Conservation (phyloP, 2,888 invertebrate genomes). For the Mesorhabditis spiculigera region DNA sequence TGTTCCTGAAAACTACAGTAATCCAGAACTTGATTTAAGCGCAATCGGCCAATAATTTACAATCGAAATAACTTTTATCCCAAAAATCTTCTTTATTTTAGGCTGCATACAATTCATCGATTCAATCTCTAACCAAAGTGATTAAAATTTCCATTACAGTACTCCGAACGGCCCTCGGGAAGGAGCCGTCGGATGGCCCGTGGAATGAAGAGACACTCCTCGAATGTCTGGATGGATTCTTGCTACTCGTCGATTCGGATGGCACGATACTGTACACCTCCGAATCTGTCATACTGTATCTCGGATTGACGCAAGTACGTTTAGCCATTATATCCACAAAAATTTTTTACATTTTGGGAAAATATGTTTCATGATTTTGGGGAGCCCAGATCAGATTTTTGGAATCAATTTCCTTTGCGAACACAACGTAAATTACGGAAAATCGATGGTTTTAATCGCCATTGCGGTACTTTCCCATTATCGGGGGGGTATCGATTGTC, state of each 20-base stretch:
- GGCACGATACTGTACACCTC: conserved; percentile 89
- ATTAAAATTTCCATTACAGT: conserved; percentile 18
- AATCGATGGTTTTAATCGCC: background rate
- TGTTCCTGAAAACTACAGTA: too few species aligned
- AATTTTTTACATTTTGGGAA: too few species aligned
- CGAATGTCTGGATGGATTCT: conserved; percentile 76
- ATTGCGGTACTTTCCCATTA: too few species aligned
- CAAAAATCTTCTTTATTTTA: background rate
- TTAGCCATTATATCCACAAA: too few species aligned
- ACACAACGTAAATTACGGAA: background rate
- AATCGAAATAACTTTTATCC: background rate
- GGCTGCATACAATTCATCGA: too few species aligned
- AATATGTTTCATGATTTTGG: conserved; percentile 5
- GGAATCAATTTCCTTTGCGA: background rate
- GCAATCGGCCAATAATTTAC: too few species aligned
- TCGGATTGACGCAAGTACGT: conserved; percentile 84
- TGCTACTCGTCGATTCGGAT: conserved; percentile 79
- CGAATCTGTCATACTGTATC: conserved; percentile 82
- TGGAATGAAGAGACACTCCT: conserved; percentile 46
- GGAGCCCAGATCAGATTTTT: background rate
- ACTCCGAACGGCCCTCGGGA: conserved; percentile 17
- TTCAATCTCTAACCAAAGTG: background rate
- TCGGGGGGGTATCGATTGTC: too few species aligned
- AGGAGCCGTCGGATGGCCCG: conserved; percentile 14
- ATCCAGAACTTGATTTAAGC: too few species aligned